These are phyloP conservation scores for Selene dorsalis DNA, from an alignment of 2,797 vertebrate genomes.

Conservation along the genomic window DNA sequence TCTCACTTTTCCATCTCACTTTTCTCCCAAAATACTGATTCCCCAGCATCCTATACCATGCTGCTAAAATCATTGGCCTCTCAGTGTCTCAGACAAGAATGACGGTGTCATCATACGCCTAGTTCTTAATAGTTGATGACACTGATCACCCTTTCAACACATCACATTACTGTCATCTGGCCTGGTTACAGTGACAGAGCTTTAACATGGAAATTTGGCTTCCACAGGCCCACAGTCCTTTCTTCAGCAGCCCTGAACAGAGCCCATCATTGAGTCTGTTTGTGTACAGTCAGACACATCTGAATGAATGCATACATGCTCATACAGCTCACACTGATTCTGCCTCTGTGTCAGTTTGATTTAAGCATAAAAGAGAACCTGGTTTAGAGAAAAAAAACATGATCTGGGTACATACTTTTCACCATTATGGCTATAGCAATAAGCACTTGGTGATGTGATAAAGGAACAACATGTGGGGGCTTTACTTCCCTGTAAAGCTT, in stretches of 20 bases:
- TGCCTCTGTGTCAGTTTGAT: neutral
- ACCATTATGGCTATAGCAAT: no score
- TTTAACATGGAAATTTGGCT: no score
- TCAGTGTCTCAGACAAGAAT: neutral
- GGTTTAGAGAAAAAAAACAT: neutral
- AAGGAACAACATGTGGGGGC: no score
- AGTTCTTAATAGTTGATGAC: neutral
- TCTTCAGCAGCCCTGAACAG: neutral
- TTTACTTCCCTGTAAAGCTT: neutral
- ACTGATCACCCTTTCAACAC: neutral
- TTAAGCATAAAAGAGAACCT: no score
- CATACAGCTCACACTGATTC: no score
- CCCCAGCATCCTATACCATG: neutral
- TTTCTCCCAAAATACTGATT: neutral
- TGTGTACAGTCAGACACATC: neutral
- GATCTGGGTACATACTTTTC: no score
- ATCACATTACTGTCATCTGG: neutral
- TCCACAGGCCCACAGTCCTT: neutral
- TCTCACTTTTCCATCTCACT: no score
- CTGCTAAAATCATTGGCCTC: neutral
- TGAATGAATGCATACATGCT: neutral
- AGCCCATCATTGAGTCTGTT: neutral
- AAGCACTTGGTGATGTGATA: no score
- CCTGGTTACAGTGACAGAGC: no score
- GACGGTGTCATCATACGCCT: neutral